Evolutionary conservation across 2,113 vertebrate genomes (phyloP), one percentile per base, ranked within the genome.

Genomic region (Conger conger): DNA sequence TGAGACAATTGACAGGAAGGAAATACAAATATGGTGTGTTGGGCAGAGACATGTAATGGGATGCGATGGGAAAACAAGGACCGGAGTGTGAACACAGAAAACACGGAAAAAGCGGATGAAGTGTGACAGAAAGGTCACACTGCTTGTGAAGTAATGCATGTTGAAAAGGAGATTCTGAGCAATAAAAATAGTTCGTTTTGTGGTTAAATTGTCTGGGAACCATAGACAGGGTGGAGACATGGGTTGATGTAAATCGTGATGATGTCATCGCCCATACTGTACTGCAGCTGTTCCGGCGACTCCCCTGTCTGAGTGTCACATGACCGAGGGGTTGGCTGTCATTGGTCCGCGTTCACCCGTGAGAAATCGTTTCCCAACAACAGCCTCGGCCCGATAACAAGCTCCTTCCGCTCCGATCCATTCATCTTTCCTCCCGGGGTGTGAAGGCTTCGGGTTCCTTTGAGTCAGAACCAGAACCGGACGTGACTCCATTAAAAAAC

Each of bases 391-490:
- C 86, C 85, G 88, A 90, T 90, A 87, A 92, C 91, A 90, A 89
- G 84, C 85, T 89, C 92, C 92, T 93, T 92, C 89, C 91, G n/a
- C 90, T 90, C 90, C 91, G 88, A 91, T 88, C 86, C 68, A 27
- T 23, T 30, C 16, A 57, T 68, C 35, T 33, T 85, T 91, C 91
- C 89, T 90, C 90, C 90, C 17, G 1, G 40, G 2, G 87, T 85
- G 84, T 88, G 86, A 91, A 90, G 84, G 86, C 89, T 92, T 90
- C 90, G 92, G 92, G 90, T 93, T 63, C 3, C 20, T 63, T 8
- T 63, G 57, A 23, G 57, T 6, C 20, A 27, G 57, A 63, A 27
- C 18, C 57, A 63, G 57, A 63, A 77, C 91, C 91, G 90, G 76
- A 90, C 77, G 81, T 86, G 87, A 91, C 87, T 54, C 86, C 88